phyloP scores from a whole-genome alignment of 2,888 invertebrate genomes.

The Troglohyphantes excavatus region DNA sequence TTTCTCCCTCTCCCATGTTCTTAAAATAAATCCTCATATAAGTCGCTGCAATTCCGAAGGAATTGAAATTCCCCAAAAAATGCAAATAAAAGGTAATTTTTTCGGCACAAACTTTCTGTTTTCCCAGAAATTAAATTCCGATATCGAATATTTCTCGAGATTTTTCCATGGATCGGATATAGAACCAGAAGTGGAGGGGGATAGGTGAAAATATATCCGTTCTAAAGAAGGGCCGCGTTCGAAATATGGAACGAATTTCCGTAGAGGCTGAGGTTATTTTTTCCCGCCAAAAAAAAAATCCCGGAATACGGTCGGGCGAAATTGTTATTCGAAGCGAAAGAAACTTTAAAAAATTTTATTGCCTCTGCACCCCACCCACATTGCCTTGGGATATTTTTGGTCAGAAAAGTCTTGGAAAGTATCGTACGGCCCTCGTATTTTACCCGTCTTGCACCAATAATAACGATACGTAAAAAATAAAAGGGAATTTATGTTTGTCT shows the following conservation, averaged over 20 bases:
- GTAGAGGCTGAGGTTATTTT: slow-evolving; percentile 22
- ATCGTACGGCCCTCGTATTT: neutral
- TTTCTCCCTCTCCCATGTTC: too few species aligned
- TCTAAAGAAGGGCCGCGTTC: neutral
- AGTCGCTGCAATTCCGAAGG: too few species aligned
- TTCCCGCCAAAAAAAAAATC: neutral
- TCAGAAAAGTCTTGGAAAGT: slow-evolving; percentile 3
- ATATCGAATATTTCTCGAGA: slow-evolving; percentile 26
- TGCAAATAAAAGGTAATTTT: too few species aligned
- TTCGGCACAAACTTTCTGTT: neutral
- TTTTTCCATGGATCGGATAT: neutral
- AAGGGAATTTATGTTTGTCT: too few species aligned
- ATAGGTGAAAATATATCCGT: slow-evolving; percentile 23
- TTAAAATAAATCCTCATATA: too few species aligned
- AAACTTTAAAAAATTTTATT: slow-evolving; percentile 48
- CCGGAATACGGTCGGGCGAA: slow-evolving; percentile 1
- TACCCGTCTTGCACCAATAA: neutral
- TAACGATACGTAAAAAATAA: too few species aligned
- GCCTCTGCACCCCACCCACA: neutral
- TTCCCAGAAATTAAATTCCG: slow-evolving; percentile 56
- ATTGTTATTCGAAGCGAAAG: slow-evolving; percentile 47
- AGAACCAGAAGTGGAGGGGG: neutral
- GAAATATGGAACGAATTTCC: slow-evolving; percentile 49
- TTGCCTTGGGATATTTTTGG: slow-evolving; percentile 53
- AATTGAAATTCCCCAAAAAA: neutral